Conservation (phyloP, 2,888 invertebrate genomes). For the Pinctada fucata region DNA sequence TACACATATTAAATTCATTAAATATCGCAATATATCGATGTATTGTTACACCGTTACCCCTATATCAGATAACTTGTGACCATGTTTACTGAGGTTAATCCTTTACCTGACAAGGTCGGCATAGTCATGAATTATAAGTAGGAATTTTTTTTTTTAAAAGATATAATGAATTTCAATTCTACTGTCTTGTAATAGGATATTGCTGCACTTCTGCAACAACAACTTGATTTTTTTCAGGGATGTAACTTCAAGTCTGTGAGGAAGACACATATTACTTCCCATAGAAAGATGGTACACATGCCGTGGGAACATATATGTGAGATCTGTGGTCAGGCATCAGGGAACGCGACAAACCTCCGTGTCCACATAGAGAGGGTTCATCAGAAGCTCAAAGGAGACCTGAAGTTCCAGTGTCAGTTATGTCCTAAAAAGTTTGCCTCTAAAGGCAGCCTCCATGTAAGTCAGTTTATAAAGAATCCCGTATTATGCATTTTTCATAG, state of each 20-base stretch:
- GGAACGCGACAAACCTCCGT: not conserved
- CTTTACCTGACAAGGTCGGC: too few species aligned
- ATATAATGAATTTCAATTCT: too few species aligned
- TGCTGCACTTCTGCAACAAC: not conserved
- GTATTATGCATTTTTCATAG: too few species aligned
- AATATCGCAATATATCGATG: too few species aligned
- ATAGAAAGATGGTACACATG: constrained; percentile 1
- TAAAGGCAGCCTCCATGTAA: not conserved
- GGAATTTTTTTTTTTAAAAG: too few species aligned
- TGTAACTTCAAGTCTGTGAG: not conserved
- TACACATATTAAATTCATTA: too few species aligned
- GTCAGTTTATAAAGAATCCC: not conserved
- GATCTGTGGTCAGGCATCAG: not conserved
- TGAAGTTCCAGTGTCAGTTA: not conserved
- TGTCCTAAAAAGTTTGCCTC: not conserved
- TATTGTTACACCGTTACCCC: too few species aligned
- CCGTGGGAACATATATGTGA: constrained; percentile 1
- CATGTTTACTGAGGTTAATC: too few species aligned
- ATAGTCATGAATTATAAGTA: too few species aligned
- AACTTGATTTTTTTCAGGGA: not conserved
- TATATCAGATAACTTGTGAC: too few species aligned
- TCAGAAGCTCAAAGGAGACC: not conserved
- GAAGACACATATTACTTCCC: not conserved
- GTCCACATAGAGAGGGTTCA: constrained; percentile 1
- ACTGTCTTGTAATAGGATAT: too few species aligned